Conservation (phyloP, 2,888 invertebrate species). For the Unio delphinus region DNA sequence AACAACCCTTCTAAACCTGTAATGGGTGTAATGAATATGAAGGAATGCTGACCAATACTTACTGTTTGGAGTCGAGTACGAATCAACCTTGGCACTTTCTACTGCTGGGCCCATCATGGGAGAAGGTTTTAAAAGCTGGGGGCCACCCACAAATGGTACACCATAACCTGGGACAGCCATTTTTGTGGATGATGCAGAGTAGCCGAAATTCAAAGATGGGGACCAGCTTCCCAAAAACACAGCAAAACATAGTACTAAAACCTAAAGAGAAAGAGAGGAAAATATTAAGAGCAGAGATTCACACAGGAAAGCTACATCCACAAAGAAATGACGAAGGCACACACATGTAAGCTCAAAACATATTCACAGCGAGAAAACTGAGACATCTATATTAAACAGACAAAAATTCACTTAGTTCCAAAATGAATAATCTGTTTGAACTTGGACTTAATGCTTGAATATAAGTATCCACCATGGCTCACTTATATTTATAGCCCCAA, state of each 20-base stretch:
- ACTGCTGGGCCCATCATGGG: slow-evolving; percentile 55
- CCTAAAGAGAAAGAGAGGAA: slow-evolving; percentile 38
- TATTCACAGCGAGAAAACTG: too few relatives aligned
- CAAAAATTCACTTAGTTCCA: too few relatives aligned
- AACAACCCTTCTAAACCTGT: background rate
- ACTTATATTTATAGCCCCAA: too few relatives aligned
- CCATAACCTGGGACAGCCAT: slow-evolving; percentile 22
- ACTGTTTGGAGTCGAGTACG: slow-evolving; percentile 63
- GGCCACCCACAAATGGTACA: slow-evolving; percentile 42
- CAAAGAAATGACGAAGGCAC: too few relatives aligned
- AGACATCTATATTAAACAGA: too few relatives aligned
- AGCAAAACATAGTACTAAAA: slow-evolving; percentile 67
- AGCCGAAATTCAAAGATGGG: slow-evolving; percentile 66
- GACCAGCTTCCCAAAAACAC: slow-evolving; percentile 70
- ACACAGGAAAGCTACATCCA: too few relatives aligned
- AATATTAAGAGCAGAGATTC: too few relatives aligned
- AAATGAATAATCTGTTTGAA: too few relatives aligned
- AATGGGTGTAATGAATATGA: background rate
- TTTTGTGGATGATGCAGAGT: slow-evolving; percentile 40
- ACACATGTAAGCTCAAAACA: too few relatives aligned
- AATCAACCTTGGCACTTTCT: slow-evolving; percentile 52
- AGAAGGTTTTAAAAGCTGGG: slow-evolving; percentile 47
- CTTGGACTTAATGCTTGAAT: background rate
- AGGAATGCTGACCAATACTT: slow-evolving; percentile 38
- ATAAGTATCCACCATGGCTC: too few relatives aligned